phyloP scores from a whole-genome alignment of 1,140 invertebrate species.

The Lepidostoma basale region DNA sequence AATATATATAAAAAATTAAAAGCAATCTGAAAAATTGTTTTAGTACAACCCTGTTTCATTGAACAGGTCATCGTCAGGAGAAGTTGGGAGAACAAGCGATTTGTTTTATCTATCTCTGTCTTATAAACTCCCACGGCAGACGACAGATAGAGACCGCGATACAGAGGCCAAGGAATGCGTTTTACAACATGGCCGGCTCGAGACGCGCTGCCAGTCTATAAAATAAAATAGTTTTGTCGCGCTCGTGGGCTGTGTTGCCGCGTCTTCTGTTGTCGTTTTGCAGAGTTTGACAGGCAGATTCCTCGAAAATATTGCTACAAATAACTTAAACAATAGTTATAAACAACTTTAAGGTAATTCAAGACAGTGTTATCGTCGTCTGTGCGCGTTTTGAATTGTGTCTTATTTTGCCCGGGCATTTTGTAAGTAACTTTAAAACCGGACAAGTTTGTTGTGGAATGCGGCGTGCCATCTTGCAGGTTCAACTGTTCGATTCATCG shows the following conservation, averaged over 20 bases:
- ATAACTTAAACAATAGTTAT: neutral
- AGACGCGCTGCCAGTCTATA: neutral
- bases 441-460: slow-evolving; percentile 28
- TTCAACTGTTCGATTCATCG: neutral
- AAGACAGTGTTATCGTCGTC: neutral
- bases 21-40: no score
- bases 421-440: slow-evolving; percentile 14
- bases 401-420: neutral
- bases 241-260: neutral
- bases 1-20: no score
- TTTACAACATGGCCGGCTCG: slow-evolving; percentile 21
- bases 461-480: slow-evolving; percentile 19
- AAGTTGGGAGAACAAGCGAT: slow-evolving; percentile 8
- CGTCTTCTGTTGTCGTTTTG: neutral
- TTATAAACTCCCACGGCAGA: neutral
- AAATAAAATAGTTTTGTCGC: slow-evolving; percentile 3
- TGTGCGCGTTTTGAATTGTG: no score
- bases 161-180: slow-evolving; percentile 5
- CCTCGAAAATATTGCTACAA: no score
- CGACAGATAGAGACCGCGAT: slow-evolving; percentile 10
- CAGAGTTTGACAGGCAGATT: neutral
- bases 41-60: slow-evolving; percentile 1
- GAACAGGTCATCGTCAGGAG: slow-evolving; percentile 22
- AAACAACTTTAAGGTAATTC: neutral
- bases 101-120: slow-evolving; percentile 19